Conservation (phyloP, 1,140 invertebrate species). For the Oppia nitens region DNA sequence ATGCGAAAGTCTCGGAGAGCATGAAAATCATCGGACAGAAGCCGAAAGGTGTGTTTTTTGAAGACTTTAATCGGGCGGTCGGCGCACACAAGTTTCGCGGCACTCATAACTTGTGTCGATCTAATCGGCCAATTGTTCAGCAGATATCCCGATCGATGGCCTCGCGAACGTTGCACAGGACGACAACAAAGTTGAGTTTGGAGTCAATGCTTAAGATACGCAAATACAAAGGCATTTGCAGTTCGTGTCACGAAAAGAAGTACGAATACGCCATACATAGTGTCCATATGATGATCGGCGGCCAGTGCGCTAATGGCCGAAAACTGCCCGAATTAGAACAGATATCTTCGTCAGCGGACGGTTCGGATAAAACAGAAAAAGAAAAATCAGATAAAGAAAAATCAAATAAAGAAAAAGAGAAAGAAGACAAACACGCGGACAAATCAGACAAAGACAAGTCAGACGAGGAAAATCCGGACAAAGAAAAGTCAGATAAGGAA, state of each 20-base stretch:
- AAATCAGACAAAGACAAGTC: neutral
- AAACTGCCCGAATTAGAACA: neutral
- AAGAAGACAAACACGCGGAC: too few species aligned
- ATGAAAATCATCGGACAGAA: neutral
- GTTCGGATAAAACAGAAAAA: too few species aligned
- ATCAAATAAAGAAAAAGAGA: too few species aligned
- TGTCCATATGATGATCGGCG: neutral
- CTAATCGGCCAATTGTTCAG: slow-evolving; percentile 14
- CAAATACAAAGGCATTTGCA: neutral
- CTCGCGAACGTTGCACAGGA: neutral
- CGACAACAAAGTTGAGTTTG: neutral
- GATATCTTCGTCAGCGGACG: too few species aligned
- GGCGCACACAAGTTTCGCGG: slow-evolving; percentile 38
- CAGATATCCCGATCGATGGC: neutral
- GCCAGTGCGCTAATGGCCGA: neutral
- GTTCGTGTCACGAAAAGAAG: neutral
- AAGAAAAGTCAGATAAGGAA: slow-evolving; percentile 7
- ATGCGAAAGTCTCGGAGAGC: neutral
- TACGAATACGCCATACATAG: neutral
- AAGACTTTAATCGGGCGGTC: slow-evolving; percentile 34
- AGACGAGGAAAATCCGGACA: neutral
- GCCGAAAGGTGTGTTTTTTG: slow-evolving; percentile 24
- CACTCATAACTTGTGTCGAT: slow-evolving; percentile 35
- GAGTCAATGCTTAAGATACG: neutral
- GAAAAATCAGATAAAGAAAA: too few species aligned